phyloP scores from a whole-genome alignment of 2,797 vertebrate genomes.

The Benthosema pterotum region DNA sequence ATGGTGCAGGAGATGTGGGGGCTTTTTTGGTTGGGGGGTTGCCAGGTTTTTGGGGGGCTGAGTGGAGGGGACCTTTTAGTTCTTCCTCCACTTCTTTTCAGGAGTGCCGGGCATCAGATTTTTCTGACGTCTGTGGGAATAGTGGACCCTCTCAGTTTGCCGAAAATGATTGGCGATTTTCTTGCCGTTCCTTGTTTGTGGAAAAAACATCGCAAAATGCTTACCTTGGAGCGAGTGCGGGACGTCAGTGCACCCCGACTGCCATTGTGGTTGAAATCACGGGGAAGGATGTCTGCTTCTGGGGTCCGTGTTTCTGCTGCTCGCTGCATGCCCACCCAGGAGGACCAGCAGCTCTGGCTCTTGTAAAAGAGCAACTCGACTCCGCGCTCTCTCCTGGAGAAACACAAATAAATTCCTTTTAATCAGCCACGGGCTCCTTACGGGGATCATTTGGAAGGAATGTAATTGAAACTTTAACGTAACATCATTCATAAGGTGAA shows the following conservation, averaged over 20 bases:
- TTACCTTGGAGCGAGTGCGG: constrained; percentile 53
- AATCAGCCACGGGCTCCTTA: constrained; percentile 64
- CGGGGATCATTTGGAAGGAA: constrained; percentile 69
- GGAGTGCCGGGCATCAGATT: too few relatives aligned
- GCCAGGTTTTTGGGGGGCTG: constrained; percentile 10
- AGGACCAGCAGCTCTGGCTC: constrained; percentile 64
- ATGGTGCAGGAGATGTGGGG: neutral
- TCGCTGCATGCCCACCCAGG: constrained; percentile 66
- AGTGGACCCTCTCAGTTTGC: constrained; percentile 26
- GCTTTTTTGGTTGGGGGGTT: constrained; percentile 10
- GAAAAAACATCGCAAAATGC: constrained; percentile 22
- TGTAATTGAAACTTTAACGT: constrained; percentile 71
- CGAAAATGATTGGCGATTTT: constrained; percentile 27
- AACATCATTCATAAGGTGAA: constrained; percentile 65
- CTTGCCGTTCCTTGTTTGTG: constrained; percentile 11
- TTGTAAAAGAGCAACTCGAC: constrained; percentile 48
- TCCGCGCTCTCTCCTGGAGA: constrained; percentile 53
- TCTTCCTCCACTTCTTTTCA: too few relatives aligned
- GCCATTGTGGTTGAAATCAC: constrained; percentile 55
- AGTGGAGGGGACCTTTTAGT: too few relatives aligned
- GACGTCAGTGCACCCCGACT: constrained; percentile 9
- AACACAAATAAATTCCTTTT: constrained; percentile 75
- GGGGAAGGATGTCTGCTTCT: constrained; percentile 57
- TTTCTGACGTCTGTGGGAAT: constrained; percentile 36
- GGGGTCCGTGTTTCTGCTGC: constrained; percentile 43